These are phyloP conservation scores for Sisor rabdophorus DNA, from an alignment of 2,113 vertebrate genomes.

Conservation along the genomic window DNA sequence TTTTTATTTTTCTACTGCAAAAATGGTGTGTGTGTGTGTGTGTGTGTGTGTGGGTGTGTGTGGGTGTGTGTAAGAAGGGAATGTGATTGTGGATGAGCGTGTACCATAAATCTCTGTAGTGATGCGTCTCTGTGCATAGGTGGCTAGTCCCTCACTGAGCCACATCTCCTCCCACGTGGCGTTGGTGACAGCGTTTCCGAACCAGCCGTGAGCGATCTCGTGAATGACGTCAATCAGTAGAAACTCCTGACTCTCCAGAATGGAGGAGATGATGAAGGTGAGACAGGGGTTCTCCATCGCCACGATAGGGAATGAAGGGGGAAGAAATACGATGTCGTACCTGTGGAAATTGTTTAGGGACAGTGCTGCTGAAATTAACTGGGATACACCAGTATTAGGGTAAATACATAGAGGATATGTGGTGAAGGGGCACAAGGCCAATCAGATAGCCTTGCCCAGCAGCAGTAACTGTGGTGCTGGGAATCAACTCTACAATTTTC, in stretches of 20 bases:
- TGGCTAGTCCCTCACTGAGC: constrained; percentile 94
- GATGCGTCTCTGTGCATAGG: constrained; percentile 92
- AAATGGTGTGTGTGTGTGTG: neutral
- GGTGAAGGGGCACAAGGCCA: too few relatives aligned
- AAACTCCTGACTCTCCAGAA: constrained; percentile 95
- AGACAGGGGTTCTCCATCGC: constrained; percentile 99
- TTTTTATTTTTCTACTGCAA: neutral
- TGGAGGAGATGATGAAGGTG: constrained; percentile 96
- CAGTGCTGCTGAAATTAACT: neutral
- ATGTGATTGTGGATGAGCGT: constrained; percentile 7
- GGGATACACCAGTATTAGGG: neutral
- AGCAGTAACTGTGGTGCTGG: too few relatives aligned
- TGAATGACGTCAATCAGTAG: constrained; percentile 92
- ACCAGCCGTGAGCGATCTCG: constrained; percentile 96
- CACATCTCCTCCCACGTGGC: constrained; percentile 99
- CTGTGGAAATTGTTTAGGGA: constrained; percentile 59
- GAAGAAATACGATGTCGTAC: constrained; percentile 96
- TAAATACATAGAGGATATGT: neutral
- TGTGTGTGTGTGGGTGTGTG: too few relatives aligned
- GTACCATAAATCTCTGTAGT: constrained; percentile 88
- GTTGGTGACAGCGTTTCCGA: constrained; percentile 93
- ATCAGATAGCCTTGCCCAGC: too few relatives aligned
- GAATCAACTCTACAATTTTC: too few relatives aligned
- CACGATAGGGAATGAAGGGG: constrained; percentile 94
- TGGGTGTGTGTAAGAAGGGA: neutral